Evolutionary conservation across 2,113 vertebrate species (phyloP), one percentile per base, ranked within the genome.

Genomic region (Phylloscopus trochiloides): DNA sequence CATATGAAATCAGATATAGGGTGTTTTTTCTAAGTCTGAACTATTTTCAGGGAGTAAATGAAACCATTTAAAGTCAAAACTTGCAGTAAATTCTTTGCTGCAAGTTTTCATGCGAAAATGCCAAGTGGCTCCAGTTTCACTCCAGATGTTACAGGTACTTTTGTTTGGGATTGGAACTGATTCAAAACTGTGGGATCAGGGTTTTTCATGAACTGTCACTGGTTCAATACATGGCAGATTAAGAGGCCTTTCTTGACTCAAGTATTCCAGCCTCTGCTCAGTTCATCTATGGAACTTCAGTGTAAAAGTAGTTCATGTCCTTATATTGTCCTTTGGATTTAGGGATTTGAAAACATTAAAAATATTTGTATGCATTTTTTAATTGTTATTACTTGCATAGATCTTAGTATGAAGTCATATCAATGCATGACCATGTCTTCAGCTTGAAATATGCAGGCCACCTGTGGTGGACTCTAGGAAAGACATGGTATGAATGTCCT

Each of bases 111-210:
- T 47, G 26, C 73, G 75, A 62, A 86, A 91, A 76, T 24, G 15
- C 42, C 31, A 57, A 82, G 50, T 28, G 12, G 24, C 61, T 91
- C 75, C 51, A 73, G 47, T 86, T 82, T 93, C 66, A 43, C 18
- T 79, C 21, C 78, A 83, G 67, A 73, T 91, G 77, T 76, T 47
- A 14, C 54, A 91, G 74, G 89, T 92, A 72, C 57, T 87, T 86
- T 67, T 50, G 15, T 74, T 26, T 66, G 22, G 40, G n/a, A 73
- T 54, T 83, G 74, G 96, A 96, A 83, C 86, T 77, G 87, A 84
- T 92, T 94, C 65, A 79, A 74, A 96, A 87, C 82, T 72, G 88
- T 74, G 42, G 94, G 77, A 88, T 86, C 40, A 43, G 83, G 91
- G 83, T 79, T 96, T 90, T 94, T 95, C 42, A 85, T 75, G 65